Percentiles rank a stretch among this genome's conserved stretches.
These are phyloP conservation scores for Synodontis membranacea DNA, from an alignment of 2,113 vertebrate genomes.

Conservation along the genomic window DNA sequence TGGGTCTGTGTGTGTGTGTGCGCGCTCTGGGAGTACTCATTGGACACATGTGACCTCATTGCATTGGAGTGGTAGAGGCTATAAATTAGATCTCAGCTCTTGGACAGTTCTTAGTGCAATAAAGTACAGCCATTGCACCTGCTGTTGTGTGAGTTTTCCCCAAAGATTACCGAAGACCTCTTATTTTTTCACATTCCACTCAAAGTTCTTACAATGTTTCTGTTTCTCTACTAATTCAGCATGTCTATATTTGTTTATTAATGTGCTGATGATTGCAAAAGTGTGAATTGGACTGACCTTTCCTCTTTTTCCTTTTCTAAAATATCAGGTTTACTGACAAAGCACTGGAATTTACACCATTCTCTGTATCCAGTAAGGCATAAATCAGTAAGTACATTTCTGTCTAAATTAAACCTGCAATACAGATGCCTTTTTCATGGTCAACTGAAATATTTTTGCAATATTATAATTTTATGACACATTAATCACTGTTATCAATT, in stretches of 20 bases:
- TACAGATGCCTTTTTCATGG: neutral
- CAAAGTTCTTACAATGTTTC: too few species aligned
- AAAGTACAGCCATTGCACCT: conserved; percentile 8
- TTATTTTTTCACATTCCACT: neutral
- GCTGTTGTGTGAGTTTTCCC: conserved; percentile 55
- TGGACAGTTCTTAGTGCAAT: conserved; percentile 52
- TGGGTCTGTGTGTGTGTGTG: neutral
- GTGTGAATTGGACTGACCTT: neutral
- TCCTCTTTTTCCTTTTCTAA: conserved; percentile 11
- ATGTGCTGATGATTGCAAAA: conserved; percentile 4
- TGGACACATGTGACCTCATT: conserved; percentile 61
- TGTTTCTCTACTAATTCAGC: neutral
- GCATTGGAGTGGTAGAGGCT: conserved; percentile 65
- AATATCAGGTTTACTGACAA: conserved; percentile 54
- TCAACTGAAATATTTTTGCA: neutral
- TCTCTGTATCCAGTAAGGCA: conserved; percentile 27
- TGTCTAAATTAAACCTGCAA: neutral
- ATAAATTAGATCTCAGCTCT: conserved; percentile 68
- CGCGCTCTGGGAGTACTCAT: conserved; percentile 49
- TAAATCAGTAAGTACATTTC: conserved; percentile 56
- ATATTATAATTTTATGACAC: neutral
- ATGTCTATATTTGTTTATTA: neutral
- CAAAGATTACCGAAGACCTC: neutral
- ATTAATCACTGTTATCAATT: neutral
- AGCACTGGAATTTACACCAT: conserved; percentile 43